Evolutionary conservation across 2,888 invertebrate genomes (phyloP).

Genomic region (Trachelus tabidus): DNA sequence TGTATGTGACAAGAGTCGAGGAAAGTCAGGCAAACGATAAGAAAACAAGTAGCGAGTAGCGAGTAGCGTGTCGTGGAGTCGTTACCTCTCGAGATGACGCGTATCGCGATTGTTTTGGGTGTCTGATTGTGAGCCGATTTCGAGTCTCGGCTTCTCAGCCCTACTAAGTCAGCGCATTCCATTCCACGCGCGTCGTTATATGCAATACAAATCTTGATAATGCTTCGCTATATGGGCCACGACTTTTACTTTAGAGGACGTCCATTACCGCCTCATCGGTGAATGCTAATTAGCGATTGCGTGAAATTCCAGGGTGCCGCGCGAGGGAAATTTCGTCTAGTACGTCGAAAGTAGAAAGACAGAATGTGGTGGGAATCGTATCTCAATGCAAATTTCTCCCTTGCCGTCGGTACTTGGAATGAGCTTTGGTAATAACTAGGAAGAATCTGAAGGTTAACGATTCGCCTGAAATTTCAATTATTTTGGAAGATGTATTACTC

Average conservation of each 20-base stretch:
- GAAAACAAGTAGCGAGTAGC: slow-evolving; percentile 8
- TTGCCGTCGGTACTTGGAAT: too few species aligned
- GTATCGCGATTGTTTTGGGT: too few species aligned
- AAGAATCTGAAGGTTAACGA: too few species aligned
- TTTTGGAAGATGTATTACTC: too few species aligned
- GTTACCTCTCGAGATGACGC: background rate
- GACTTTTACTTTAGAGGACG: slow-evolving; percentile 15
- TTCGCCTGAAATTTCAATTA: too few species aligned
- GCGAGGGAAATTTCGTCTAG: background rate
- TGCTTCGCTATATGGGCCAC: slow-evolving; percentile 8
- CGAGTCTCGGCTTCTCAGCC: too few species aligned
- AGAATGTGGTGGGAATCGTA: too few species aligned
- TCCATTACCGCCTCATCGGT: slow-evolving; percentile 2
- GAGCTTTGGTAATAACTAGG: too few species aligned
- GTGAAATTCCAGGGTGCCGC: background rate
- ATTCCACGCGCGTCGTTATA: slow-evolving; percentile 11
- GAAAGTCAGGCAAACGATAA: background rate
- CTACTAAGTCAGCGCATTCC: slow-evolving; percentile 19
- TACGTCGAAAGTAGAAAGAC: too few species aligned
- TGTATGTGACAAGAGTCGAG: slow-evolving; percentile 31
- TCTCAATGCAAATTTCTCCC: too few species aligned
- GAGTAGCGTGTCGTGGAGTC: slow-evolving; percentile 11
- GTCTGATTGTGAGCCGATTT: too few species aligned
- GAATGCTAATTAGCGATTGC: slow-evolving; percentile 3
- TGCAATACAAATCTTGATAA: slow-evolving; percentile 15